Conservation (phyloP, 1,140 invertebrate species). For the Drosophila athabasca region DNA sequence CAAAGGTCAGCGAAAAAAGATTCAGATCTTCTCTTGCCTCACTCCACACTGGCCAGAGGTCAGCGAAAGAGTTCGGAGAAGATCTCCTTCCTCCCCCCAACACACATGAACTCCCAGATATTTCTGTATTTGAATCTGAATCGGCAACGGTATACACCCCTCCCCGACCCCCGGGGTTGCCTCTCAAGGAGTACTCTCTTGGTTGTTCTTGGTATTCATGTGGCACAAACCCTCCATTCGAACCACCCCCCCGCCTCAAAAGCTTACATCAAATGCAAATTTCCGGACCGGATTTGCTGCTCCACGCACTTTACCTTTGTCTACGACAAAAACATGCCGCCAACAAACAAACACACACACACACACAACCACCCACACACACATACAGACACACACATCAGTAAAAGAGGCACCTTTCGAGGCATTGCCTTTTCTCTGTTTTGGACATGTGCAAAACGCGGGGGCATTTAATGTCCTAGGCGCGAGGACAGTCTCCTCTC, state of each 20-base stretch:
- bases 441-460: constrained; percentile 69
- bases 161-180: too few species aligned
- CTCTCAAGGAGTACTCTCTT: constrained; percentile 11
- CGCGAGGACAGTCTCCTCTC: constrained; percentile 41
- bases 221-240: constrained; percentile 3
- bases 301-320: constrained; percentile 67
- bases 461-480: constrained; percentile 66
- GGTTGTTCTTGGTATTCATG: too few species aligned
- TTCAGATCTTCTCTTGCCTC: too few species aligned
- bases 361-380: background rate
- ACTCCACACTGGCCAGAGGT: too few species aligned
- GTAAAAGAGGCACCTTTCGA: constrained; percentile 23
- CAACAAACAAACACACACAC: background rate
- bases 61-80: background rate
- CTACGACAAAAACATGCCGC: constrained; percentile 30
- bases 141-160: too few species aligned
- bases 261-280: constrained; percentile 52
- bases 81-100: background rate
- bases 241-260: constrained; percentile 28
- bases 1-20: too few species aligned
- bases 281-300: constrained; percentile 30
- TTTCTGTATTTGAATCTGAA: background rate
- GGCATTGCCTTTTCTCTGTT: constrained; percentile 62
- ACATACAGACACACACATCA: constrained; percentile 9
- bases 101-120: too few species aligned